phyloP scores from a whole-genome alignment of 2,888 invertebrate species.

The Netelia melanura region DNA sequence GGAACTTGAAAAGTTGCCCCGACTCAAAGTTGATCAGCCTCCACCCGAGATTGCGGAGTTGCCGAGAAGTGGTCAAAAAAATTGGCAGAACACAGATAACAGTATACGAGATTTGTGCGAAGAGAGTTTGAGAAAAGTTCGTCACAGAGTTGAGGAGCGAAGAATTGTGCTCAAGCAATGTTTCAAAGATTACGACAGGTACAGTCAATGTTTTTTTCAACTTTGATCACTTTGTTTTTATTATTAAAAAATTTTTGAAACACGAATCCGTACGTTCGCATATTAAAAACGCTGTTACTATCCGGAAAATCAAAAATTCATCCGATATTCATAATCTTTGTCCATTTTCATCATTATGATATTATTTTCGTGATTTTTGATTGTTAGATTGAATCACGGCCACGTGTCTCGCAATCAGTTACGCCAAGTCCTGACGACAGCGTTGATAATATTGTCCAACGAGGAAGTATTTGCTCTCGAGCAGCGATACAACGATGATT shows the following conservation, averaged over 20 bases:
- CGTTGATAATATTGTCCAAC: constrained; percentile 88
- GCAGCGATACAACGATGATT: constrained; percentile 90
- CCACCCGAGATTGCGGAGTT: constrained; percentile 86
- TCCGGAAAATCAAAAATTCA: too few species aligned
- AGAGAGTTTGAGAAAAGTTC: constrained; percentile 88
- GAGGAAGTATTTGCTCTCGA: constrained; percentile 90
- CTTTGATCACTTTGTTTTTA: too few species aligned
- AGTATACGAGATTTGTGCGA: constrained; percentile 83
- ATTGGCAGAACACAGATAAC: constrained; percentile 85
- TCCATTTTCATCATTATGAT: too few species aligned
- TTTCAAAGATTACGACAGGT: constrained; percentile 91
- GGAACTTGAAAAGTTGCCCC: constrained; percentile 90
- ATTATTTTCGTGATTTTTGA: not conserved
- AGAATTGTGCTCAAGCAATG: constrained; percentile 89
- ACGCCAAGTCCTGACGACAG: constrained; percentile 89
- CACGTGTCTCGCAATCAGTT: constrained; percentile 90
- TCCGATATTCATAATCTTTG: too few species aligned
- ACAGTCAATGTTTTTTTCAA: constrained; percentile 65
- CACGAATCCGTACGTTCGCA: too few species aligned
- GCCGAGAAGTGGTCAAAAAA: constrained; percentile 84
- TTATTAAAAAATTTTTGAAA: too few species aligned
- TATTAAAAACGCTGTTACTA: too few species aligned
- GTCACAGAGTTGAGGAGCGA: constrained; percentile 87
- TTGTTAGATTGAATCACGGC: constrained; percentile 88
- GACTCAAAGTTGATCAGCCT: constrained; percentile 86